These are phyloP conservation scores for Paramormyrops hopkinsi DNA, from an alignment of 2,797 vertebrate genomes.

Conservation along the genomic window DNA sequence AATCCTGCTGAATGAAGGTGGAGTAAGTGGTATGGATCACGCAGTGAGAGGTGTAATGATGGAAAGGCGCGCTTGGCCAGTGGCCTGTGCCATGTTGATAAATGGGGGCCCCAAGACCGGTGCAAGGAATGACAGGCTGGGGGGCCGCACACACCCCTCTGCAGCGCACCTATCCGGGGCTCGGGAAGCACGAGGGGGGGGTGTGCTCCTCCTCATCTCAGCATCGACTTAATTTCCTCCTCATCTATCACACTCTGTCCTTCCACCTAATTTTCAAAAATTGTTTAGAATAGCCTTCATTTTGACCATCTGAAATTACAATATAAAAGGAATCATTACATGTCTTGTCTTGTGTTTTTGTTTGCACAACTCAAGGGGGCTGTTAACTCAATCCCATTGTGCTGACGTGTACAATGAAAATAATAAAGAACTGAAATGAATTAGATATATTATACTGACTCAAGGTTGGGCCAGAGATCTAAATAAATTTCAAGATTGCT, in stretches of 20 bases:
- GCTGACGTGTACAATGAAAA: neutral
- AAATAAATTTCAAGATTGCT: neutral
- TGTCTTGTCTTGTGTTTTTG: neutral
- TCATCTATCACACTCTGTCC: neutral
- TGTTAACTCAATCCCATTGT: neutral
- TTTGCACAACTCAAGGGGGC: neutral
- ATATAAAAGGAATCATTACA: neutral
- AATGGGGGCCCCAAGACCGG: conserved; percentile 79
- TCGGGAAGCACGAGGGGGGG: neutral
- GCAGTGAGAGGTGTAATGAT: conserved; percentile 85
- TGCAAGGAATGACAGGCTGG: neutral
- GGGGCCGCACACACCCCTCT: neutral
- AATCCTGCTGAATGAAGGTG: conserved; percentile 84
- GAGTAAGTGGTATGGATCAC: conserved; percentile 84
- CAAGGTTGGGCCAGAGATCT: neutral
- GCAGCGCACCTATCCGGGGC: neutral
- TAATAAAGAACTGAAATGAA: neutral
- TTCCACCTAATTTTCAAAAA: neutral
- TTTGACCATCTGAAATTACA: neutral
- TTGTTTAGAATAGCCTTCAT: neutral
- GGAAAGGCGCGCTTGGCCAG: conserved; percentile 81
- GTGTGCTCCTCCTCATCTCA: neutral
- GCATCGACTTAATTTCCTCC: neutral
- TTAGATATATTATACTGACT: neutral
- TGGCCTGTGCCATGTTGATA: conserved; percentile 80